phyloP scores from a whole-genome alignment of 2,888 invertebrate genomes.

The Atethmia centrago region DNA sequence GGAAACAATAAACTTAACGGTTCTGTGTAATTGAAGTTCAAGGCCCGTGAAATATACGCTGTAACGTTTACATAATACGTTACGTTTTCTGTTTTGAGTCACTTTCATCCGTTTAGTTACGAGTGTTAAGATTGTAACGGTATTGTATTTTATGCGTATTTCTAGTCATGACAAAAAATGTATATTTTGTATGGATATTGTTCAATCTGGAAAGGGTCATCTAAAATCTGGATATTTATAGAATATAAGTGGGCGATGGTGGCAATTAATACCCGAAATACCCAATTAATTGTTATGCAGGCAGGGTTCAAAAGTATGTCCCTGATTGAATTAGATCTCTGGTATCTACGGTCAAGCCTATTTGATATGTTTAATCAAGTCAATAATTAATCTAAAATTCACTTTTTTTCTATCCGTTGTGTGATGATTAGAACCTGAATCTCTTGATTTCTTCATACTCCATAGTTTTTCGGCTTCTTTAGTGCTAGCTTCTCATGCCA shows the following conservation, averaged over 20 bases:
- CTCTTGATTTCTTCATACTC: background rate
- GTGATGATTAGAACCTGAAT: background rate
- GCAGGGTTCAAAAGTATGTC: background rate
- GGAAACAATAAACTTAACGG: conserved; percentile 64
- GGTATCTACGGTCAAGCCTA: background rate
- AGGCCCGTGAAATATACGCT: conserved; percentile 60
- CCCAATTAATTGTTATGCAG: conserved; percentile 11
- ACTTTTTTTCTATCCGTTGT: background rate
- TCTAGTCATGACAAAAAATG: background rate
- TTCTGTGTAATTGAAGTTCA: conserved; percentile 63
- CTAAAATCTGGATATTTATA: background rate
- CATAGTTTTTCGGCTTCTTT: background rate
- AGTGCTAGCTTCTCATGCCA: background rate
- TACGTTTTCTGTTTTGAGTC: conserved; percentile 52
- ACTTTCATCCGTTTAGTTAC: conserved; percentile 52
- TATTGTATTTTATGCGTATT: conserved; percentile 7
- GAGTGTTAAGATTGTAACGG: conserved; percentile 19
- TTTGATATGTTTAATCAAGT: background rate
- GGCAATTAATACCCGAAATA: too few species aligned
- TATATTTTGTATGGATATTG: background rate
- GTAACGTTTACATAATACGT: conserved; percentile 62
- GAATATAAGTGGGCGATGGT: background rate
- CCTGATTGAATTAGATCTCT: conserved; percentile 8
- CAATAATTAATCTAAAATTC: background rate
- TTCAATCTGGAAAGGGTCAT: background rate